Evolutionary conservation across 1,140 invertebrate genomes (phyloP), one percentile per base, ranked within the genome.

Genomic region (Temnothorax curvispinosus): DNA sequence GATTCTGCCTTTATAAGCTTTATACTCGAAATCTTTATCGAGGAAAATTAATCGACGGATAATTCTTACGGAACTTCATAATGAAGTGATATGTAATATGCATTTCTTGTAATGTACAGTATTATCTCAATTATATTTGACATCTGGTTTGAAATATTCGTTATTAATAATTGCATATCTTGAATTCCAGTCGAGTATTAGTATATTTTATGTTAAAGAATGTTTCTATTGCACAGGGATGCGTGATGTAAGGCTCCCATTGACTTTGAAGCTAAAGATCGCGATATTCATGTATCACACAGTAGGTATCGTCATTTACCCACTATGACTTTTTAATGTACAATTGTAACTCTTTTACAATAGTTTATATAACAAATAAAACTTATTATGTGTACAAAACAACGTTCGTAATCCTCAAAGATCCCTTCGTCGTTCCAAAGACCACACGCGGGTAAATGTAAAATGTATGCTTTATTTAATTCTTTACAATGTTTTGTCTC

Each of bases 391-490:
- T 76, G 84, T 81, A 87, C 54, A 78, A 50, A 15, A 32, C 54
- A 9, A 38, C 11, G 60, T 38, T 18, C 58, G 15, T 65, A 27
- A 44, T 11, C 21, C 50, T 44, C 3, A 27, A 27, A 15, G 2
- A 35, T 72, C 15, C 64, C 15, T 35, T 7, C 2, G 18, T 27
- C 15, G 8, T 13, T n/a, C 18, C 8, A 47, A n/a, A 47, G 3
- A 72, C 11, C 6, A 77, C 47, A 35, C 21, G 50, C 8, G 4
- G 5, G 0, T 93, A 94, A 94, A 95, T 95, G 94, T 94, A 95
- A 95, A 95, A 95, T 94, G 94, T 95, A 95, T 94, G 94, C 93
- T 95, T 95, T 95, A 95, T 95, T 95, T 94, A 94, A 89, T 94
- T 95, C 90, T 95, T 95, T 95, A 95, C 94, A 95, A 93, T 94